Conservation (phyloP, 2,888 invertebrate genomes). For the Lasioglossum figueresi region DNA sequence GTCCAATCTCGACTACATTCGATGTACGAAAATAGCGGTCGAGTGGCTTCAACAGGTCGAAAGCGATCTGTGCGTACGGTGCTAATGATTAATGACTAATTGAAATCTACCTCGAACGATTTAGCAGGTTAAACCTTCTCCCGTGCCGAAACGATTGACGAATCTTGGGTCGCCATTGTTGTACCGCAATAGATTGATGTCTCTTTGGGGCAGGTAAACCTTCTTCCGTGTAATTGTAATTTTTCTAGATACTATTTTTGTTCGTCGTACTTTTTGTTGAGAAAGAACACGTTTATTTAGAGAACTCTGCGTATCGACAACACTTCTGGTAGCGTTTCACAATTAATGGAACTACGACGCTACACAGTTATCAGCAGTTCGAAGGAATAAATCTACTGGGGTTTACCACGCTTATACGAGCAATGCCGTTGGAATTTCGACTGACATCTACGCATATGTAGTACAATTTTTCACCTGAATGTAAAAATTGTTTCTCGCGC, state of each 20-base stretch:
- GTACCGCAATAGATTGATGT: background rate
- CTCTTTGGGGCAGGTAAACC: background rate
- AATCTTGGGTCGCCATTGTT: background rate
- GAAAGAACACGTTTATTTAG: no score
- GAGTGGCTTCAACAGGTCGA: background rate
- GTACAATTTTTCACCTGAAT: background rate
- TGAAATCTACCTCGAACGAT: background rate
- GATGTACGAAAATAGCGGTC: constrained; percentile 21
- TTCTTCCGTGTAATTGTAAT: background rate
- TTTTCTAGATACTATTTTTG: no score
- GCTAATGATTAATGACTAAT: background rate
- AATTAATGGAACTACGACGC: background rate
- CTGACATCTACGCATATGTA: background rate
- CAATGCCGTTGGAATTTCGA: background rate
- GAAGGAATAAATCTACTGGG: background rate
- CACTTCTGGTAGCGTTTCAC: background rate
- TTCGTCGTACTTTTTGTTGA: no score
- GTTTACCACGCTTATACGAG: background rate
- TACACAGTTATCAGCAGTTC: background rate
- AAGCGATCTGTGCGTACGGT: background rate
- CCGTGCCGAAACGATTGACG: background rate
- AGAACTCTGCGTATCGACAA: background rate
- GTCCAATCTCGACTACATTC: constrained; percentile 6
- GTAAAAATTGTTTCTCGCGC: no score
- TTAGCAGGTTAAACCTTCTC: no score